Evolutionary conservation across 2,113 vertebrate genomes (phyloP), one percentile per base, ranked within the genome.

Genomic region (Carassius gibelio): DNA sequence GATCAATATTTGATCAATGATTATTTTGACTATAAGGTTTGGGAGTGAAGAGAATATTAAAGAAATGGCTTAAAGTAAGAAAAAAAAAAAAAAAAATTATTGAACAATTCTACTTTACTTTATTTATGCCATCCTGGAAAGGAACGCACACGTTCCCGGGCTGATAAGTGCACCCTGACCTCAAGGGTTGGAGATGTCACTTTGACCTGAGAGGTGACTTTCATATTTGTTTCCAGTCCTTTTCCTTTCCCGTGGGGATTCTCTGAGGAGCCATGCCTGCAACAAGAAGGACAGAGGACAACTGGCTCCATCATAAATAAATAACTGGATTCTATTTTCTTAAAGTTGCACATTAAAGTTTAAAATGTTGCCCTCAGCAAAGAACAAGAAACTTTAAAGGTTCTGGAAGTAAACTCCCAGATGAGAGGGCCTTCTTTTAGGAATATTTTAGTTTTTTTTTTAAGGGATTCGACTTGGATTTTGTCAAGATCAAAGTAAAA

Each of bases 331-430:
- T 72, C 84, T 77, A 69, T 86, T 84, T 83, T 78, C 81, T 84
- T 87, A 72, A 87, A 82, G 72, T 52, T 77, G 61, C 23, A 3
- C n/a, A 84, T 88, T 82, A 88, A 86, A 87, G 68, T 86, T 90
- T 86, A 87, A 88, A 87, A 57, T 15, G 38, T 8, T 1, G 26
- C 85, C 57, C 26, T 68, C 23, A 19, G 66, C 80, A 45, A 61
- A 83, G 59, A 36, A 50, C 36, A 23, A 21, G 26, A 36, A n/a
- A n/a, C 7, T 77, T 82, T 42, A 15, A n/a, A 66, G 6, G 59
- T 88, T 82, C 50, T 19, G 36, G 21, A 52, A 19, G 68, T 69
- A 26, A 81, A 81, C 57, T 82, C 21, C 3, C 57, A 66, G 77
- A 61, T 23, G 45, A 13, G 50, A 55, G 23, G 8, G 1, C 7